Conservation (phyloP, 2,113 vertebrate species). For the Anhinga anhinga region DNA sequence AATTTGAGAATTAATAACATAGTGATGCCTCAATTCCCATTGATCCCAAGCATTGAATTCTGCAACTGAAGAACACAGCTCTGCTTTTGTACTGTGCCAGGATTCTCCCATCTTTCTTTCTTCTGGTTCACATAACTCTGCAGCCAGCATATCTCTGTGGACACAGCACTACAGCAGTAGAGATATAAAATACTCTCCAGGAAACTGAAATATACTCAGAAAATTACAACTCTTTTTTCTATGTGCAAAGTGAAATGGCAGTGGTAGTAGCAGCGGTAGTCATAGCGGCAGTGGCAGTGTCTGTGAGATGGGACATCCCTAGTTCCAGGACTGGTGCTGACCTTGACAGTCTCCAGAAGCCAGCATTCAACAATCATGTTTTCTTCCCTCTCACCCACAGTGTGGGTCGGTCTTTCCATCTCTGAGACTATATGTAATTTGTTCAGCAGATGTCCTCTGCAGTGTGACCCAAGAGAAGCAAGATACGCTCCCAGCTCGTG, state of each 20-base stretch:
- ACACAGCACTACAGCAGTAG: fast-evolving
- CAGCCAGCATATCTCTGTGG: background rate
- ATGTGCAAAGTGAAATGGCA: background rate
- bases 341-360: background rate
- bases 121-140: background rate
- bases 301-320: background rate
- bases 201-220: background rate
- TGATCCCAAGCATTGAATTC: background rate
- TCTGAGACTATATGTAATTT: background rate
- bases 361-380: fast-evolving
- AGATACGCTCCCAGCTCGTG: background rate
- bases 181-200: background rate
- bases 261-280: background rate
- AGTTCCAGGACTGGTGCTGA: background rate
- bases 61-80: background rate
- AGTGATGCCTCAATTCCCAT: background rate
- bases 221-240: background rate
- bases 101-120: background rate
- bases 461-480: fast-evolving
- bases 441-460: background rate
- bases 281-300: background rate
- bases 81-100: background rate
- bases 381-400: background rate
- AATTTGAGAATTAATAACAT: background rate
- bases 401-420: background rate